These are phyloP conservation scores for Drepanosiphum platanoidis DNA, from an alignment of 2,888 invertebrate species.

Conservation along the genomic window DNA sequence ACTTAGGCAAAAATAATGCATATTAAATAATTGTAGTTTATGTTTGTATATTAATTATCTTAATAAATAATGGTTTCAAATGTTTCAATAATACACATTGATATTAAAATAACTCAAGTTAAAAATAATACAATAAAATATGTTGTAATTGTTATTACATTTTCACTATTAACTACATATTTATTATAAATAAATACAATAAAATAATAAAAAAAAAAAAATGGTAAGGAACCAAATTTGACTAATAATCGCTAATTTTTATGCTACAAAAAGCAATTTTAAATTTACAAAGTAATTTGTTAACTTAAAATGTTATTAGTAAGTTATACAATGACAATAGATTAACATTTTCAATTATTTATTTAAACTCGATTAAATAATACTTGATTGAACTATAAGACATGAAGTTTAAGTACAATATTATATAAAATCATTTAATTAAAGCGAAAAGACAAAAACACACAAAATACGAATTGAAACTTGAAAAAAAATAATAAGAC, in stretches of 20 bases:
- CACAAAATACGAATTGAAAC: conserved; percentile 24
- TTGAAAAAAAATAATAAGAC: conserved; percentile 6
- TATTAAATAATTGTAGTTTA: background rate
- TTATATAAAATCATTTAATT: background rate
- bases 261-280: background rate
- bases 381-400: background rate
- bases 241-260: conserved; percentile 27
- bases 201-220: conserved; percentile 7
- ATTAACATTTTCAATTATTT: conserved; percentile 35
- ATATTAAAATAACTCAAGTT: conserved; percentile 8
- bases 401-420: conserved; percentile 15
- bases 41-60: background rate
- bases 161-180: background rate
- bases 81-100: conserved; percentile 11
- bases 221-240: conserved; percentile 52
- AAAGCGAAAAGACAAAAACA: conserved; percentile 31
- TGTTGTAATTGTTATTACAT: conserved; percentile 16
- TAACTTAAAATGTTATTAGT: conserved; percentile 8
- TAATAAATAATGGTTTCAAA: conserved; percentile 11
- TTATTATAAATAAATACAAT: conserved; percentile 34
- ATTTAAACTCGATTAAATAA: conserved; percentile 13
- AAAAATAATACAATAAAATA: conserved; percentile 40
- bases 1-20: background rate
- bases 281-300: background rate
- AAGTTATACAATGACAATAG: conserved; percentile 18